Conservation (phyloP, 2,888 invertebrate genomes). For the Cartodere bifasciata region DNA sequence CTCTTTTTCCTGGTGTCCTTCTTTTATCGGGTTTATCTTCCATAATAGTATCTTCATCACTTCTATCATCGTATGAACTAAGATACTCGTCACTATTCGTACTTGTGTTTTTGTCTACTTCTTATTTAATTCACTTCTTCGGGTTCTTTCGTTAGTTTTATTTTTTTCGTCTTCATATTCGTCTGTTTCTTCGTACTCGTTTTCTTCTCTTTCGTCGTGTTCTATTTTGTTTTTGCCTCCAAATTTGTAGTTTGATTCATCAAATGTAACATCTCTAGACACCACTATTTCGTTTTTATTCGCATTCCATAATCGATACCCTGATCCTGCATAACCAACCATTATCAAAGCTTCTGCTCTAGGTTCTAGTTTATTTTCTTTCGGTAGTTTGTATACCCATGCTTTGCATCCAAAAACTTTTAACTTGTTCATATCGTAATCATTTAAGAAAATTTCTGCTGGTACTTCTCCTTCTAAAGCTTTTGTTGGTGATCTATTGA, state of each 20-base stretch:
- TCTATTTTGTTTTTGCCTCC: constrained; percentile 9
- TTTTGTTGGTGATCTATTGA: constrained; percentile 16
- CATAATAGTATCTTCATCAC: background rate
- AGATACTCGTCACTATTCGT: constrained; percentile 3
- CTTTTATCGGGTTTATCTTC: constrained; percentile 3
- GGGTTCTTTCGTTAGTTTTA: constrained; percentile 8
- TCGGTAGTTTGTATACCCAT: constrained; percentile 15
- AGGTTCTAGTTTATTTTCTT: constrained; percentile 16
- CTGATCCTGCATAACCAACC: constrained; percentile 18
- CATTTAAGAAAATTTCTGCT: constrained; percentile 14
- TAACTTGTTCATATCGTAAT: constrained; percentile 15
- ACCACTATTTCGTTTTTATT: constrained; percentile 13
- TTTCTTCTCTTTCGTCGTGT: constrained; percentile 8
- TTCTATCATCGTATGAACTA: background rate
- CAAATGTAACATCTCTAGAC: constrained; percentile 18
- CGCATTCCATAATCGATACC: constrained; percentile 17
- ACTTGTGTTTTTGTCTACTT: constrained; percentile 1
- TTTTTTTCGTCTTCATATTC: constrained; percentile 9
- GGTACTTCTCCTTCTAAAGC: constrained; percentile 14
- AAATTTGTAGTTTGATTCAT: too few relatives aligned
- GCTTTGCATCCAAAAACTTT: constrained; percentile 18
- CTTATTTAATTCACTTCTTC: constrained; percentile 7
- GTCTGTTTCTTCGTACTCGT: constrained; percentile 7
- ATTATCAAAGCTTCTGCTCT: constrained; percentile 15
- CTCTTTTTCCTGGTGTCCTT: constrained; percentile 8